These are phyloP conservation scores for Alviniconcha marisindica DNA, from an alignment of 1,140 invertebrate species.

Conservation along the genomic window DNA sequence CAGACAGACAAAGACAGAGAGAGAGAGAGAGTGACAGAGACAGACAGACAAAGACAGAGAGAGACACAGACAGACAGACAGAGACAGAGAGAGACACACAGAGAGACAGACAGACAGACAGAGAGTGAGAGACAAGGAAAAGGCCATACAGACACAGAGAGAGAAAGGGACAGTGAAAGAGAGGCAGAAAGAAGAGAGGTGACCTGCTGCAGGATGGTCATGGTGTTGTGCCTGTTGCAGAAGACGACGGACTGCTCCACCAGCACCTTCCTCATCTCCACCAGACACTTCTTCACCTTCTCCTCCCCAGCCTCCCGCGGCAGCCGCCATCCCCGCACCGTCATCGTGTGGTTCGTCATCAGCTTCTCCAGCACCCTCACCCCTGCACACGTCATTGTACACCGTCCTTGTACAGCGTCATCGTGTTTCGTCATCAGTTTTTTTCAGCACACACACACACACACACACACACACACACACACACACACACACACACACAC, in stretches of 20 bases:
- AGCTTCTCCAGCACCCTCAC: conserved; percentile 63
- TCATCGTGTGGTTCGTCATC: conserved; percentile 64
- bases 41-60: conserved; percentile 19
- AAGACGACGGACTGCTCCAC: conserved; percentile 65
- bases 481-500: conserved; percentile 4
- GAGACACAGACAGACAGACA: conserved; percentile 10
- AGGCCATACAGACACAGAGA: neutral
- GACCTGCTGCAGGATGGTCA: neutral
- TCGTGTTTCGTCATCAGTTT: no score
- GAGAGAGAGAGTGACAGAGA: conserved; percentile 26
- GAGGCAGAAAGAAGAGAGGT: no score
- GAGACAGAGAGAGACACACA: conserved; percentile 10
- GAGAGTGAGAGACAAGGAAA: conserved; percentile 21
- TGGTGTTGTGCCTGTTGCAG: conserved; percentile 59
- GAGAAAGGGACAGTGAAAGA: neutral
- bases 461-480: neutral
- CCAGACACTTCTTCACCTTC: conserved; percentile 61
- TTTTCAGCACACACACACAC: neutral
- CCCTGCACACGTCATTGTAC: conserved; percentile 46
- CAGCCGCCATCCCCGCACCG: conserved; percentile 66
- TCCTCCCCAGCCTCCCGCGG: conserved; percentile 32
- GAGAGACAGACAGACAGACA: conserved; percentile 12
- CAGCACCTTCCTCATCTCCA: conserved; percentile 68
- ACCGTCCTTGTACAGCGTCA: no score
- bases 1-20: neutral